Conservation (phyloP, 1,140 invertebrate genomes). For the Drosophila leontia region DNA sequence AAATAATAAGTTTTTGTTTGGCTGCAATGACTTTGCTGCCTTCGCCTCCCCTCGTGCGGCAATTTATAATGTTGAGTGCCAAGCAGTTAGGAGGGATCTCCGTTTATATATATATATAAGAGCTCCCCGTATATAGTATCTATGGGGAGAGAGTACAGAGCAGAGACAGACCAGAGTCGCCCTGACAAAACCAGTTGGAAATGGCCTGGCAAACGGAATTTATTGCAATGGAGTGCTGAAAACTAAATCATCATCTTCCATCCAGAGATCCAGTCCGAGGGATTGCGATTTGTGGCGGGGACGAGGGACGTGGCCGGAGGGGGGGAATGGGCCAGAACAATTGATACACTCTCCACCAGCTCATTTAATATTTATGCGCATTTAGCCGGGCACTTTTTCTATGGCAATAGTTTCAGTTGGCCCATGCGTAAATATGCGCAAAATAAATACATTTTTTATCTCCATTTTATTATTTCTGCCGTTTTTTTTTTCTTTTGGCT, state of each 20-base stretch:
- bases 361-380: conserved; percentile 72
- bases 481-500: conserved; percentile 32
- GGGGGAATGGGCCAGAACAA: conserved; percentile 21
- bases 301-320: not conserved
- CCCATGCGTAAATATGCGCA: conserved; percentile 61
- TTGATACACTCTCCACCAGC: conserved; percentile 63
- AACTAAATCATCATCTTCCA: conserved; percentile 67
- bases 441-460: conserved; percentile 64
- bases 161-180: conserved; percentile 54
- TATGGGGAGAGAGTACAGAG: conserved; percentile 9
- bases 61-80: conserved; percentile 68
- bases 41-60: conserved; percentile 24
- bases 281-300: conserved; percentile 6
- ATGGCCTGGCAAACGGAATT: conserved; percentile 67
- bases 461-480: conserved; percentile 39
- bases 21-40: conserved; percentile 51
- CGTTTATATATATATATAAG: conserved; percentile 15
- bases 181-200: conserved; percentile 64
- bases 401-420: conserved; percentile 51
- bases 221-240: conserved; percentile 71
- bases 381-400: conserved; percentile 56
- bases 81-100: conserved; percentile 48
- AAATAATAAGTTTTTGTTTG: conserved; percentile 67
- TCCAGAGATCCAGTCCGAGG: conserved; percentile 27
- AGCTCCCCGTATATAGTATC: conserved; percentile 9